A percentile compares a stretch with the other conserved stretches of the same genome.
These are phyloP conservation scores for Ooceraea biroi DNA, from an alignment of 1,140 invertebrate genomes.

Conservation along the genomic window DNA sequence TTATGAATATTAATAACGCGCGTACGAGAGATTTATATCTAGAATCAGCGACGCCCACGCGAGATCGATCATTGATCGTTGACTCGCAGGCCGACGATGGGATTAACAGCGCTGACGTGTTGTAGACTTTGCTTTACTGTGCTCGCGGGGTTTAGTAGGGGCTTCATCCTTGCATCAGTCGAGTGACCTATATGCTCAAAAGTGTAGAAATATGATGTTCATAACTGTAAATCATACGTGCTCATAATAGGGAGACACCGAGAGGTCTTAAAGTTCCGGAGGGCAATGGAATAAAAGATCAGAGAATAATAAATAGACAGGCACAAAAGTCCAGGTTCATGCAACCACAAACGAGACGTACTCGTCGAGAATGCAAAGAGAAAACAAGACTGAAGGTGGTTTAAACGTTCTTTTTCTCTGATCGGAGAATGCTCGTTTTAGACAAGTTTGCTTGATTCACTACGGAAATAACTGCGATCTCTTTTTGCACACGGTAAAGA, in stretches of 20 bases:
- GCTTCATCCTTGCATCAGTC: conserved; percentile 30
- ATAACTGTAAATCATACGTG: conserved; percentile 47
- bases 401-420: not conserved
- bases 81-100: conserved; percentile 2
- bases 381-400: not conserved
- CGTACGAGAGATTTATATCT: conserved; percentile 28
- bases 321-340: not conserved
- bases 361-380: not conserved
- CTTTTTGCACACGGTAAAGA: no score
- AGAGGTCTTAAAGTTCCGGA: conserved; percentile 30
- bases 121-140: conserved; percentile 44
- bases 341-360: not conserved
- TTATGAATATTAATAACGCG: conserved; percentile 60
- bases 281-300: conserved; percentile 42
- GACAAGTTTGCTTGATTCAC: no score
- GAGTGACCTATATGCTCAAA: conserved; percentile 41
- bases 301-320: not conserved
- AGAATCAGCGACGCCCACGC: conserved; percentile 49
- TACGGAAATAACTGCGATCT: no score
- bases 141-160: conserved; percentile 23
- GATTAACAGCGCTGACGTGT: conserved; percentile 46
- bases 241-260: not conserved
- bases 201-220: conserved; percentile 36
- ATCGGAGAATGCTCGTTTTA: no score
- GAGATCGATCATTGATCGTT: conserved; percentile 11